phyloP scores from a whole-genome alignment of 2,888 invertebrate species.

The Marasmarcha lunaedactyla region DNA sequence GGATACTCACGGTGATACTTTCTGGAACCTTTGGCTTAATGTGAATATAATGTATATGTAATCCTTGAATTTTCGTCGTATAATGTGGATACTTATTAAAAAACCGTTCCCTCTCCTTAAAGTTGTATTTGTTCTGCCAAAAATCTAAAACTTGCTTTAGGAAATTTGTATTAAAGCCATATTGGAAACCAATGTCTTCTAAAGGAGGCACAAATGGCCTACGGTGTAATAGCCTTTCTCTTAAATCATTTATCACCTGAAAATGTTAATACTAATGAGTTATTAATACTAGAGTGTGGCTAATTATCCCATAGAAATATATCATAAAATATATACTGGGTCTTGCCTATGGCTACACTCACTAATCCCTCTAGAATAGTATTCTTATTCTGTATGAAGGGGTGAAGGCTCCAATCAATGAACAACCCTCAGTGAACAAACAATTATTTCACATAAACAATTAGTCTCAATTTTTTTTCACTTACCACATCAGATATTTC shows the following conservation, averaged over 20 bases:
- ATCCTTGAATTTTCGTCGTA: slow-evolving; percentile 78
- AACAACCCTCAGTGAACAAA: no score
- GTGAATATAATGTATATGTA: slow-evolving; percentile 82
- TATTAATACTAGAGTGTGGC: not conserved
- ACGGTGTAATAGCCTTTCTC: slow-evolving; percentile 61
- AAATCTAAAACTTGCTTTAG: slow-evolving; percentile 76
- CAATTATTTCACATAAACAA: no score
- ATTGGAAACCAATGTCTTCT: slow-evolving; percentile 78
- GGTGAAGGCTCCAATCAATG: no score
- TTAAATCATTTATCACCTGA: slow-evolving; percentile 63
- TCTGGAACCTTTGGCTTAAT: slow-evolving; percentile 61
- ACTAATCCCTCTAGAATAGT: no score
- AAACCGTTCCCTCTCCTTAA: slow-evolving; percentile 71
- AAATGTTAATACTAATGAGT: slow-evolving; percentile 27
- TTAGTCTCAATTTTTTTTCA: no score
- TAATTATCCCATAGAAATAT: no score
- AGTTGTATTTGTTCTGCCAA: slow-evolving; percentile 83
- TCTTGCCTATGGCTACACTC: no score
- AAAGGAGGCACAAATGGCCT: slow-evolving; percentile 66
- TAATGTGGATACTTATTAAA: slow-evolving; percentile 82
- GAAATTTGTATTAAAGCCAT: slow-evolving; percentile 83
- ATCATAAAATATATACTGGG: slow-evolving; percentile 2
- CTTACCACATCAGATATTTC: slow-evolving; percentile 72
- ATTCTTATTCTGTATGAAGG: no score
- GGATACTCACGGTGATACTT: not conserved